A percentile compares a stretch with the other conserved stretches of the same genome.
These are phyloP conservation scores for Ochotona princeps DNA, from an alignment of 2,113 vertebrate genomes.

Conservation along the genomic window DNA sequence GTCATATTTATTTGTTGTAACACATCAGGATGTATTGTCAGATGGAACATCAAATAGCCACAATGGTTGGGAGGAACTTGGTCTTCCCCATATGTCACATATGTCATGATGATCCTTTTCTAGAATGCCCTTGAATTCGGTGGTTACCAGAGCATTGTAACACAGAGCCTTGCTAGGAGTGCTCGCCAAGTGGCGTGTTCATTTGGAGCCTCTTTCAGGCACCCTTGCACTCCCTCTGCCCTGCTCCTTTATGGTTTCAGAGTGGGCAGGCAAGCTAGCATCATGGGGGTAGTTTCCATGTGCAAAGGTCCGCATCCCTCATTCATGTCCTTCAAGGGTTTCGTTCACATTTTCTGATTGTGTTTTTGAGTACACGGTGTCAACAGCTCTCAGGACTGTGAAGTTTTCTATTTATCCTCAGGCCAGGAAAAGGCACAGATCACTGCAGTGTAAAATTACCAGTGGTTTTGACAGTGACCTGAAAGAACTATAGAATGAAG, in stretches of 20 bases:
- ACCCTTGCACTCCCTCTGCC: not conserved
- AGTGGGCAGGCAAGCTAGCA: slow-evolving; percentile 28
- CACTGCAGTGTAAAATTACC: slow-evolving; percentile 72
- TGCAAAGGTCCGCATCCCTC: slow-evolving; percentile 56
- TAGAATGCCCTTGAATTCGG: not conserved
- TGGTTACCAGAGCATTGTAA: not conserved
- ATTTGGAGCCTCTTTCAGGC: not conserved
- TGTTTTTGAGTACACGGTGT: slow-evolving; percentile 68
- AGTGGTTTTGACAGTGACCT: slow-evolving; percentile 73
- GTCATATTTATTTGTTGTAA: not conserved
- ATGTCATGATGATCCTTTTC: not conserved
- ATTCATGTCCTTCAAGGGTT: slow-evolving; percentile 64
- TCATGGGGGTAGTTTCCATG: not conserved
- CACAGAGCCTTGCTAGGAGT: not conserved
- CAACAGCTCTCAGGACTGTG: slow-evolving; percentile 76
- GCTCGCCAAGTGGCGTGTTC: not conserved
- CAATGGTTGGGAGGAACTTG: not conserved
- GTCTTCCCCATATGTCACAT: not conserved
- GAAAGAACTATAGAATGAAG: slow-evolving; percentile 73
- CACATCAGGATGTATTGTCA: not conserved
- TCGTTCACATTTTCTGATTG: slow-evolving; percentile 73
- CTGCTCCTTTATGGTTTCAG: not conserved
- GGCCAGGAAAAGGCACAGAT: slow-evolving; percentile 76
- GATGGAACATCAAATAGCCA: not conserved
- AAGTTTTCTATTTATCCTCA: slow-evolving; percentile 76